Evolutionary conservation across 2,113 vertebrate species (phyloP), one percentile per base, ranked within the genome.

Genomic region (Xenotilapia caudafasciata): DNA sequence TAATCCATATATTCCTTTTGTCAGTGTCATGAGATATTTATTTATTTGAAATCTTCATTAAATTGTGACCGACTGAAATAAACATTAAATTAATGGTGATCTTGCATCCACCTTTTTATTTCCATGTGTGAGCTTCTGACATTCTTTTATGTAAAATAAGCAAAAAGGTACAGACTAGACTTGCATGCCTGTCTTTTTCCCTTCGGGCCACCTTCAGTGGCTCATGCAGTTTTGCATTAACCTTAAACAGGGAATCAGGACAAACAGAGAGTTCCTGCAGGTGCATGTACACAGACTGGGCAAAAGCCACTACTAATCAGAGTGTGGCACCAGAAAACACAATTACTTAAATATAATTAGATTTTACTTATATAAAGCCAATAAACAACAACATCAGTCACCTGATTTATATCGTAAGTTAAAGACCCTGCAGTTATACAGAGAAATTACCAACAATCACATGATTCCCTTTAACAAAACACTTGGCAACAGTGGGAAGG

Each of bases 341-440:
- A 65, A 65, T n/a, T 5, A 35, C 31, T 65, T 65, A 35, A 65
- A 12, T 12, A 2, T 65, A 65, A 12, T 65, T 35, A 1, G 17
- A 5, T 35, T 35, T 65, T 65, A 5, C 31, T 65, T 12, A 65
- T 65, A 65, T 35, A 65, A 35, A 65, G 31, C 60, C 31, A 65
- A 7, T 35, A 0, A 65, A 65, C 17, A n/a, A 65, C 60, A 35
- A 1, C 0, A 65, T n/a, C 9, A n/a, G 17, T 65, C 31, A 35
- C 0, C 31, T 35, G 58, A 3, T 35, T 62, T 62, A 62, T 5
- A 62, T 5, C 1, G 60, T 35, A 65, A 65, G 17, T 35, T 65
- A 35, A 35, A 35, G 17, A 65, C 10, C 31, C 17, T 35, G 31
- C 60, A 35, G 11, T 62, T n/a, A 35, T n/a, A 62, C 58, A 62